Conservation (phyloP, 2,113 vertebrate species). For the Leiothrix lutea region DNA sequence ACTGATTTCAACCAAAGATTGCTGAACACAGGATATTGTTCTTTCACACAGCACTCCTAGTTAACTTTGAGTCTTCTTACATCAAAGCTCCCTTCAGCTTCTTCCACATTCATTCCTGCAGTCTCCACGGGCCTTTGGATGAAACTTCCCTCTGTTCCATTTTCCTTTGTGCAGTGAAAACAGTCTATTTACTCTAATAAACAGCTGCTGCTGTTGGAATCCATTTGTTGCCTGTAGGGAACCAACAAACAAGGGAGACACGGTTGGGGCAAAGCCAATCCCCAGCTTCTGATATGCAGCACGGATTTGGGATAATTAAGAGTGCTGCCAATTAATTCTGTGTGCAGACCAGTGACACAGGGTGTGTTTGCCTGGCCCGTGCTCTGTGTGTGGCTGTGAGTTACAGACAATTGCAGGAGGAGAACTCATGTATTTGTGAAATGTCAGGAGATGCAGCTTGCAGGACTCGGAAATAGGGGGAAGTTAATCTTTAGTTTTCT, state of each 20-base stretch:
- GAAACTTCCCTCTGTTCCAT: neutral
- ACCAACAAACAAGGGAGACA: neutral
- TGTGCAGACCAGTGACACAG: accelerated
- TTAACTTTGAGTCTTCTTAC: neutral
- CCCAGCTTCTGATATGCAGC: neutral
- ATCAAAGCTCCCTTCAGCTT: neutral
- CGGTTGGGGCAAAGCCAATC: neutral
- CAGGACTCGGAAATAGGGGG: neutral
- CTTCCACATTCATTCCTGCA: neutral
- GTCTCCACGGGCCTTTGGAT: neutral
- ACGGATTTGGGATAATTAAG: neutral
- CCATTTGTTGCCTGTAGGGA: neutral
- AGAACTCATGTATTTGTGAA: neutral
- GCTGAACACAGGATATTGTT: neutral
- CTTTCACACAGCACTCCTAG: neutral
- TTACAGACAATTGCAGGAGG: neutral
- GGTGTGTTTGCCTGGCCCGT: neutral
- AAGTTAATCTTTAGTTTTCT: neutral
- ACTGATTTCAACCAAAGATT: neutral
- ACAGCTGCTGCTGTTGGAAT: neutral
- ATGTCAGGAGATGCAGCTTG: neutral
- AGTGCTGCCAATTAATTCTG: neutral
- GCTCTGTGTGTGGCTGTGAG: neutral
- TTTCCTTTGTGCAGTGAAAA: neutral
- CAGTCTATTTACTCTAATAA: neutral